These are phyloP conservation scores for Pelobates fuscus DNA, from an alignment of 2,113 vertebrate genomes.

Conservation along the genomic window DNA sequence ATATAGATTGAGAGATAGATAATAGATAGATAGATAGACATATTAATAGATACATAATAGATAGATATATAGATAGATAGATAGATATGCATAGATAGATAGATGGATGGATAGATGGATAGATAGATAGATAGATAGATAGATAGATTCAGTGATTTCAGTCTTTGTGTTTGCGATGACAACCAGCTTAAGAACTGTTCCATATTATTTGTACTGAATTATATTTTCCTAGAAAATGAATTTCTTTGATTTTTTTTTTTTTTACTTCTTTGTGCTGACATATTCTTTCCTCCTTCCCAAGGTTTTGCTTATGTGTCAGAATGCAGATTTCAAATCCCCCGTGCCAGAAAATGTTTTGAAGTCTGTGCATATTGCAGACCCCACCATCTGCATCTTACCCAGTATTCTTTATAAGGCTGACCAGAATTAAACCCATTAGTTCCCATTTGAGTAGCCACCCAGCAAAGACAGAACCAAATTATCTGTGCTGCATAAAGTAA, in stretches of 20 bases:
- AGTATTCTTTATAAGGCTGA: neutral
- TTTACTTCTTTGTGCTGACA: conserved; percentile 32
- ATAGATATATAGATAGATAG: too few species aligned
- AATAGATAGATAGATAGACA: too few species aligned
- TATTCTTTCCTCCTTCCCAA: conserved; percentile 25
- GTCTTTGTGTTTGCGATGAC: neutral
- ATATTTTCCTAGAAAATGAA: conserved; percentile 3
- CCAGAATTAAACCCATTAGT: neutral
- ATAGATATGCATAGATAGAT: too few species aligned
- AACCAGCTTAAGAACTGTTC: neutral
- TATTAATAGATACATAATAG: too few species aligned
- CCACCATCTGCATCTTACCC: neutral
- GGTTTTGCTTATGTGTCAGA: conserved; percentile 48
- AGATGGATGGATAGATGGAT: too few species aligned
- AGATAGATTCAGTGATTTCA: too few species aligned
- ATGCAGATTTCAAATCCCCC: conserved; percentile 36
- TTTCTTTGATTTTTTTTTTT: conserved; percentile 32
- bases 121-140: too few species aligned
- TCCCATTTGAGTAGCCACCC: neutral
- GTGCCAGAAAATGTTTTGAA: conserved; percentile 27
- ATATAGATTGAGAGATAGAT: too few species aligned
- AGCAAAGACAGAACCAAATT: neutral
- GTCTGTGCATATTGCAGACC: neutral
- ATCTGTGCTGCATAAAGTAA: neutral
- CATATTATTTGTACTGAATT: conserved; percentile 8